These are phyloP conservation scores for Drosophila putrida DNA, from an alignment of 2,888 invertebrate species.

Conservation along the genomic window DNA sequence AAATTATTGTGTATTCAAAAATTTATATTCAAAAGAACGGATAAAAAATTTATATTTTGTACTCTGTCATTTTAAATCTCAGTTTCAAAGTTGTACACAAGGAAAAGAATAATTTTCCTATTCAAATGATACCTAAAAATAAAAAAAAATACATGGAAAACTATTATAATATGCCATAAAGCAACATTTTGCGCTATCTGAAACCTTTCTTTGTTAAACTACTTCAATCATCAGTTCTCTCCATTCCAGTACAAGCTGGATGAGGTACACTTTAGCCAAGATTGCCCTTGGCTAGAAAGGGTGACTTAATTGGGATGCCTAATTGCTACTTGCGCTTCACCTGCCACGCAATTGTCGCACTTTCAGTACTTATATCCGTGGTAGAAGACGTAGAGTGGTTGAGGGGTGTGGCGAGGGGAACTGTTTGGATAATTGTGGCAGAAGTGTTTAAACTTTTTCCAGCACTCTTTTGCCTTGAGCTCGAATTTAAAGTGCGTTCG, in stretches of 20 bases:
- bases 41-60: too few relatives aligned
- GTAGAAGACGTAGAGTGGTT: slow-evolving; percentile 3
- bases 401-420: slow-evolving; percentile 21
- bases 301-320: slow-evolving; percentile 33
- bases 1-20: too few relatives aligned
- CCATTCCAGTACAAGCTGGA: background rate
- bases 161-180: too few relatives aligned
- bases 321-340: slow-evolving; percentile 50
- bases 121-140: too few relatives aligned
- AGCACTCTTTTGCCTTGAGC: slow-evolving; percentile 38
- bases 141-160: too few relatives aligned
- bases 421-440: slow-evolving; percentile 61
- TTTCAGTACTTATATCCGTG: slow-evolving; percentile 55
- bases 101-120: too few relatives aligned
- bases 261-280: slow-evolving; percentile 17
- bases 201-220: too few relatives aligned
- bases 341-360: slow-evolving; percentile 49
- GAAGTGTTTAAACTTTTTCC: slow-evolving; percentile 60
- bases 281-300: slow-evolving; percentile 4
- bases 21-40: too few relatives aligned
- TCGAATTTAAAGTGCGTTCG: slow-evolving; percentile 40
- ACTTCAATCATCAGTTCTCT: too few relatives aligned
- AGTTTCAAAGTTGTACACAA: too few relatives aligned
- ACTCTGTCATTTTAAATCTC: too few relatives aligned
- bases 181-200: too few relatives aligned